These are phyloP conservation scores for Perca flavescens DNA, from an alignment of 2,113 vertebrate genomes.

Conservation along the genomic window DNA sequence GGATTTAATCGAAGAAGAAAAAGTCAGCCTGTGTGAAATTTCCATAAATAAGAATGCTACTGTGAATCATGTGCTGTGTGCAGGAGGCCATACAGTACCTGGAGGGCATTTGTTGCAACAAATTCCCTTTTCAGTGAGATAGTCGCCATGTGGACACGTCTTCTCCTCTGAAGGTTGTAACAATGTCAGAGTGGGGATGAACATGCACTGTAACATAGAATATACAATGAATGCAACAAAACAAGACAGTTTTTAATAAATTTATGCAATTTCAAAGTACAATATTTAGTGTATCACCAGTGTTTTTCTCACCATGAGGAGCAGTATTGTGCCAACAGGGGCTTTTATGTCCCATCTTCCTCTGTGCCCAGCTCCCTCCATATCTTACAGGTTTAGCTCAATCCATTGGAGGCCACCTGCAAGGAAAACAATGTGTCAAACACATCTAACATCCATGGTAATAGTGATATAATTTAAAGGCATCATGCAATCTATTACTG, in stretches of 20 bases:
- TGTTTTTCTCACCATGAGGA: slow-evolving; percentile 73
- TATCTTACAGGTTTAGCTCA: slow-evolving; percentile 48
- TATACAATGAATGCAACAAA: background rate
- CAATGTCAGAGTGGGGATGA: background rate
- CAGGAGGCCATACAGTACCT: slow-evolving; percentile 64
- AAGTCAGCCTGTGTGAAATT: background rate
- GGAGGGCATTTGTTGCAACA: slow-evolving; percentile 81
- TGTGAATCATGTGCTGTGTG: background rate
- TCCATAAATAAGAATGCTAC: background rate
- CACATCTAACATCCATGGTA: background rate
- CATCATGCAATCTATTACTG: background rate
- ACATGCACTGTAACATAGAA: slow-evolving; percentile 60
- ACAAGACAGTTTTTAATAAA: background rate
- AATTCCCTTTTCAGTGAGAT: background rate
- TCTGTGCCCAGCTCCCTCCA: slow-evolving; percentile 43
- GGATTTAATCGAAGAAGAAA: background rate
- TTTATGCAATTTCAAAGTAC: background rate
- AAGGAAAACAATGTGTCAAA: background rate
- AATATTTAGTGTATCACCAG: background rate
- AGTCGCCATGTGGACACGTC: slow-evolving; percentile 27
- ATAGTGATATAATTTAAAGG: background rate
- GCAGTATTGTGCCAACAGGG: slow-evolving; percentile 11
- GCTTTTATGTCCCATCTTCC: slow-evolving; percentile 29
- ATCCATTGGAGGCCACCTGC: slow-evolving; percentile 61
- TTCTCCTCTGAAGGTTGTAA: background rate